Evolutionary conservation across 2,113 vertebrate genomes (phyloP).

Genomic region (Cynoglossus semilaevis): DNA sequence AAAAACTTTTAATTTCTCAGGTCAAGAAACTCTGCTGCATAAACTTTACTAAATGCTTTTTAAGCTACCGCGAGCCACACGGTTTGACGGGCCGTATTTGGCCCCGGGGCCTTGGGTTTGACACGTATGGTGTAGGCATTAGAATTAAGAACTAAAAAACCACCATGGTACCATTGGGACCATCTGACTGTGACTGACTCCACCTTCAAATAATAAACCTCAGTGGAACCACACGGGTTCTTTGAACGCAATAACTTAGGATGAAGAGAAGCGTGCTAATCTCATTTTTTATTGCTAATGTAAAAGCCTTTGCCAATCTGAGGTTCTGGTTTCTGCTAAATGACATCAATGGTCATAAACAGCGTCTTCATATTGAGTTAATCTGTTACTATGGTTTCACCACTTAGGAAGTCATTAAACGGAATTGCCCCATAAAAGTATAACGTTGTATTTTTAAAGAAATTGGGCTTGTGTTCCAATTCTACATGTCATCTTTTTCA

Average conservation of each 20-base stretch:
- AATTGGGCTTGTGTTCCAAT: constrained; percentile 22
- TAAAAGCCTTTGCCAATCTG: constrained; percentile 37
- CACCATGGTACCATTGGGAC: neutral
- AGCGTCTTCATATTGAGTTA: constrained; percentile 49
- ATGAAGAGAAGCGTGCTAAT: constrained; percentile 35
- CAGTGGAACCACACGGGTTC: constrained; percentile 13
- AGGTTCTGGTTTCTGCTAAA: constrained; percentile 14
- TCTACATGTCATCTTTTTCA: constrained; percentile 2
- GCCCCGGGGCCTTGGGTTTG: neutral
- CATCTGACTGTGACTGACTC: neutral
- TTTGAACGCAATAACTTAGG: constrained; percentile 17
- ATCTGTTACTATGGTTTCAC: constrained; percentile 49
- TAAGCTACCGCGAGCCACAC: too few relatives aligned
- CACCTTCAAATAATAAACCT: constrained; percentile 18
- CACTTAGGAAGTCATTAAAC: constrained; percentile 52
- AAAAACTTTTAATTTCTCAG: too few relatives aligned
- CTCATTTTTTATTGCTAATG: constrained; percentile 32
- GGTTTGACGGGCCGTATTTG: neutral
- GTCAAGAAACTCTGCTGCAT: too few relatives aligned
- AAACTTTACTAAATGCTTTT: too few relatives aligned
- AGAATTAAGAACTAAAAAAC: constrained; percentile 10
- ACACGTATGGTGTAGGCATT: too few relatives aligned
- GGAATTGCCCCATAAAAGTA: constrained; percentile 41
- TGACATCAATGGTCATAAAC: constrained; percentile 55
- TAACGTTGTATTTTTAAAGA: constrained; percentile 35